Evolutionary conservation across 2,888 invertebrate genomes (phyloP).

Genomic region (Aphrophora alni): DNA sequence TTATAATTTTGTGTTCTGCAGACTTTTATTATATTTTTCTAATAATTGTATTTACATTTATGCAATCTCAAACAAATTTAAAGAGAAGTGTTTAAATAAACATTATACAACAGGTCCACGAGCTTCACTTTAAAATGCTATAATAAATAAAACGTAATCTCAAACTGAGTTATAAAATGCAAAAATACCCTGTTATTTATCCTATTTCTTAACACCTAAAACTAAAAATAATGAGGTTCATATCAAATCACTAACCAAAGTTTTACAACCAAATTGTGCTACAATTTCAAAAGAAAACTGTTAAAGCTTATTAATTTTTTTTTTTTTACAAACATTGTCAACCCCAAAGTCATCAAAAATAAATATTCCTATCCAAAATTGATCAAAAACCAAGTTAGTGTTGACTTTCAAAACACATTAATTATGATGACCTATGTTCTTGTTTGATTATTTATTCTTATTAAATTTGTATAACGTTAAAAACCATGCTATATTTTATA

Average conservation of each 20-base stretch:
- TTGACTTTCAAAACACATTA: too few species aligned
- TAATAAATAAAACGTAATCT: too few species aligned
- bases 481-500: too few species aligned
- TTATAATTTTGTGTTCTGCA: neutral
- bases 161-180: neutral
- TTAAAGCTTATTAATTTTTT: too few species aligned
- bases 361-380: too few species aligned
- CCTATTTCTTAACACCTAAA: neutral
- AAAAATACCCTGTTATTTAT: neutral
- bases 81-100: neutral
- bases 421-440: too few species aligned
- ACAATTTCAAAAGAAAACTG: neutral
- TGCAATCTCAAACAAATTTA: neutral
- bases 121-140: neutral
- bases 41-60: neutral
- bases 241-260: neutral
- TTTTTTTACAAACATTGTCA: too few species aligned
- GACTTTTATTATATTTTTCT: neutral
- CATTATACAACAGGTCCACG: too few species aligned
- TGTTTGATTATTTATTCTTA: too few species aligned
- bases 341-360: too few species aligned
- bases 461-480: too few species aligned
- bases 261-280: neutral
- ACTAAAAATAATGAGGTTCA: neutral
- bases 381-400: too few species aligned